phyloP scores from a whole-genome alignment of 1,140 invertebrate species.

The Agrilus planipennis region DNA sequence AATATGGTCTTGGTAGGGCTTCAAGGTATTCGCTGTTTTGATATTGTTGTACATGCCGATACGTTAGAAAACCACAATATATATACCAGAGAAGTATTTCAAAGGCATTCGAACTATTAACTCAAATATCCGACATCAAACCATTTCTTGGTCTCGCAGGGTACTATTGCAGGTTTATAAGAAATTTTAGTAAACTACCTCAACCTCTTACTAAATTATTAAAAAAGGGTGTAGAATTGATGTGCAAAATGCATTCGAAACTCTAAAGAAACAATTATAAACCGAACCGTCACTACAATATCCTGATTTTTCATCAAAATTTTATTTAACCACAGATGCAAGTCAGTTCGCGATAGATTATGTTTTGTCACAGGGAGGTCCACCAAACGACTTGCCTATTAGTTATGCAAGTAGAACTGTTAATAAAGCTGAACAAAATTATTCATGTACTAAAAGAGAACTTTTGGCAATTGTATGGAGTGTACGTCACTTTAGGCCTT shows the following conservation, averaged over 20 bases:
- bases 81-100: too few species aligned
- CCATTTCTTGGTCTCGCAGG: not conserved
- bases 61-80: too few species aligned
- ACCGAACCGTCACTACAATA: constrained; percentile 25
- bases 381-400: constrained; percentile 24
- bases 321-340: constrained; percentile 33
- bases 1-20: too few species aligned
- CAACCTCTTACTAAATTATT: constrained; percentile 10
- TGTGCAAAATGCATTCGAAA: constrained; percentile 18
- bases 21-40: too few species aligned
- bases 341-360: constrained; percentile 28
- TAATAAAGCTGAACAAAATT: constrained; percentile 22
- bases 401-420: constrained; percentile 26
- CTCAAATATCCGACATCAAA: too few species aligned
- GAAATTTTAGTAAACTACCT: not conserved
- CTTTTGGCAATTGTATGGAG: not conserved
- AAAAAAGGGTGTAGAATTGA: not conserved
- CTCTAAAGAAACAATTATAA: constrained; percentile 20
- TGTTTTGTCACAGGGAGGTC: constrained; percentile 23
- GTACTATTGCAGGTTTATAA: not conserved
- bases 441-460: constrained; percentile 20
- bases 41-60: too few species aligned
- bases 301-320: constrained; percentile 26
- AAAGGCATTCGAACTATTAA: too few species aligned
- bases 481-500: not conserved